Base-by-base conservation (phyloP, 1,140 invertebrate species). In the Metopolophium dirhodum region DNA sequence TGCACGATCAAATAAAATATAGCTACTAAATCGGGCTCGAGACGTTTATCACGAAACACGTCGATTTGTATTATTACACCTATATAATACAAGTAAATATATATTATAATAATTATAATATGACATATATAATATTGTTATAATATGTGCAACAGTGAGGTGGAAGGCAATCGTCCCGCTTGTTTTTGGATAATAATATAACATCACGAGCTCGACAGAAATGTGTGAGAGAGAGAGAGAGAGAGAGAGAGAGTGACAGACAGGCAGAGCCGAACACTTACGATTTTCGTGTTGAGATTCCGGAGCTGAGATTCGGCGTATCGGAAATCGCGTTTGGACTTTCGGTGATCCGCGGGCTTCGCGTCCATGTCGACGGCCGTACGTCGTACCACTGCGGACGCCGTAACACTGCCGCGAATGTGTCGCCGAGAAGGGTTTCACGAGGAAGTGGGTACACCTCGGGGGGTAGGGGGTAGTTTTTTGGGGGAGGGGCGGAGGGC, bases 271-370 rank as follows among this genome's bases (percentile, higher is more conserved):
- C n/a, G 61, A n/a, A 54, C 49, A 89, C 91, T 93, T 86, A 93
- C 91, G 47, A 93, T 86, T 93, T 93, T 93, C 49, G 82, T 57
- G 37, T 93, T 93, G 47, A 93, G 77, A 54, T 93, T 85, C 8
- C 82, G 30, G 1, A 93, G 82, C 23, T 93, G 91, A 37, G 57
- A 83, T 30, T 93, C 91, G 35, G 91, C 91, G 77, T 93, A 54
- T 23, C 91, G 91, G 35, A 41, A 54, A 41, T 93, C 91, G 18
- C 91, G 91, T 41, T 92, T 93, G n/a, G 91, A 30, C 91, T 86
- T 85, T 4, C 77, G 68, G 47, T 35, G 68, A 35, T 91, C 82
- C 23, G 91, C 14, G 49, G 49, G 9, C 7, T 93, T 93, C 82
- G 91, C 49, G 35, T 85, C 91, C 82, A 85, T 85, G 45, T 85